Base-by-base conservation (phyloP, 2,113 vertebrate genomes). In the Dendropsophus ebraccatus region DNA sequence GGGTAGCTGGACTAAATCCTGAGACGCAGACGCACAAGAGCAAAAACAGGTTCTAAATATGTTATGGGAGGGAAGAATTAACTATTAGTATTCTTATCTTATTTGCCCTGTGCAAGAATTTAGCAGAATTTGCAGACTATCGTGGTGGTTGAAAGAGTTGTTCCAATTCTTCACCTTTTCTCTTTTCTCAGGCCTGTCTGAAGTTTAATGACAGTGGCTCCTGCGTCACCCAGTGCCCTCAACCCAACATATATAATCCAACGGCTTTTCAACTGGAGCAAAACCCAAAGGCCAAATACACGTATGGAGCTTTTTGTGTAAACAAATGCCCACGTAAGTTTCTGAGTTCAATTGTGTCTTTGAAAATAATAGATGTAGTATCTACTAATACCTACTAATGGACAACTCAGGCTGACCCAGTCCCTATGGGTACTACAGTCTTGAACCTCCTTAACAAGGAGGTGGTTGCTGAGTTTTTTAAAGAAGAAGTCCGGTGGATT, bases 131-230 rank as follows among this genome's bases (percentile, higher is more conserved):
- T 62, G 0, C 47, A 14, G 21, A 56, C 13, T 12, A 60, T 45
- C 21, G 73, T 45, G 16, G 10, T 58, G 23, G 8, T 9, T 45
- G 30, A 83, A 50, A 35, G 0, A 83, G 32, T 56, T 25, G 19
- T 65, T 84, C 49, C 23, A 2, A 54, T 25, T 37, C 28, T 56
- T 21, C 23, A 70, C 50, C 25, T 60, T 23, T 72, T 87, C 8
- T 84, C 10, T 85, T 87, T 0, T 88, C 2, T 88, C 87, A 99
- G 98, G 98, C 98, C 30, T 99, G 98, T 87, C 98, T 97, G 92
- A 99, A 99, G 90, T 99, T 99, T 94, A 99, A 99, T 78, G 97
- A 99, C 91, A 99, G 97, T 0, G 97, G 98, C 0, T 96, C 98
- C 0, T 99, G 98, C 45, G 97, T 99, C 87, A 99, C 97, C 0